A percentile compares a stretch with the other conserved stretches of the same genome.
Conservation (phyloP, 2,888 invertebrate genomes). For the Xestobium rufovillosum region DNA sequence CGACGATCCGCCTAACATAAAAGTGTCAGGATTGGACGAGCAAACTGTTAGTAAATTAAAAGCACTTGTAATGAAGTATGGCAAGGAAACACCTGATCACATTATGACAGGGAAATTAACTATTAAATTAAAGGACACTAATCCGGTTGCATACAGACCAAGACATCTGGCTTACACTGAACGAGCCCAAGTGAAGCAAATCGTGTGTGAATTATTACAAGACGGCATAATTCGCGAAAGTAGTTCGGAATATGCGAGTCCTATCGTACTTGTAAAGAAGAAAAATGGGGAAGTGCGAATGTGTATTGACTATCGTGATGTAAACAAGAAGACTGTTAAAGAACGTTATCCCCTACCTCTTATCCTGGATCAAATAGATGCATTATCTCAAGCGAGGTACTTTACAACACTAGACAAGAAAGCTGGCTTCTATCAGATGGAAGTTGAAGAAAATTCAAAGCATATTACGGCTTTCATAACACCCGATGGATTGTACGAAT, state of each 20-base stretch:
- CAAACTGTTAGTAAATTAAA: slow-evolving; percentile 7
- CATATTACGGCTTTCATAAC: too few species aligned
- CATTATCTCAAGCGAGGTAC: slow-evolving; percentile 18
- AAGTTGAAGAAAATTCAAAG: too few species aligned
- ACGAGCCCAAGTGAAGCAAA: too few species aligned
- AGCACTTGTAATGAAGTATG: slow-evolving; percentile 7
- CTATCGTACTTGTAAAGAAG: too few species aligned
- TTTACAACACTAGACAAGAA: slow-evolving; percentile 24
- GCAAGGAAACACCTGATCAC: too few species aligned
- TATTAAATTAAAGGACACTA: too few species aligned
- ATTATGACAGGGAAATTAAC: too few species aligned
- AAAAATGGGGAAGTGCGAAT: too few species aligned
- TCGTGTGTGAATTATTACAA: slow-evolving; percentile 18
- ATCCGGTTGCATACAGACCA: too few species aligned
- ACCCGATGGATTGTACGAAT: slow-evolving; percentile 20
- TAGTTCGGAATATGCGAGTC: slow-evolving; percentile 25
- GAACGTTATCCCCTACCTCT: slow-evolving; percentile 23
- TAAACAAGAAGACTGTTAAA: slow-evolving; percentile 21
- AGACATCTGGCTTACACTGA: too few species aligned
- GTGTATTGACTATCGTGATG: slow-evolving; percentile 23
- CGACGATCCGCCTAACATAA: too few species aligned
- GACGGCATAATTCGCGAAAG: slow-evolving; percentile 23
- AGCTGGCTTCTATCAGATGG: slow-evolving; percentile 22
- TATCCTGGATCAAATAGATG: slow-evolving; percentile 23
- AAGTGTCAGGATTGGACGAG: too few species aligned